A percentile compares a stretch with the other conserved stretches of the same genome.
These are phyloP conservation scores for Anticlea derivata DNA, from an alignment of 2,888 invertebrate species.

Conservation along the genomic window DNA sequence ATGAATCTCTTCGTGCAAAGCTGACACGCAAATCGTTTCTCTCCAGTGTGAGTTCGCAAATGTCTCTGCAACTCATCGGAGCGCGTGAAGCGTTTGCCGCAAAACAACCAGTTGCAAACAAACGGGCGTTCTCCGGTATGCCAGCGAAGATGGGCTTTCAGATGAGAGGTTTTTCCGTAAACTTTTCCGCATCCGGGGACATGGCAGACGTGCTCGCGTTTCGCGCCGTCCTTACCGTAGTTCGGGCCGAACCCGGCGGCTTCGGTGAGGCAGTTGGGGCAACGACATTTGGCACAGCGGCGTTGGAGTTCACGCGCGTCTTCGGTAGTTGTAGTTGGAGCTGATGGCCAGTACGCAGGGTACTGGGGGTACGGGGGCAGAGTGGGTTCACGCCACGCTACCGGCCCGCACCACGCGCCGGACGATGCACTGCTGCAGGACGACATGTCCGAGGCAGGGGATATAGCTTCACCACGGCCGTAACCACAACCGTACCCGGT, in stretches of 20 bases:
- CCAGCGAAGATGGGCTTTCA: conserved; percentile 96
- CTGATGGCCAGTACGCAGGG: conserved; percentile 77
- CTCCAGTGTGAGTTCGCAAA: conserved; percentile 94
- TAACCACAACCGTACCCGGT: conserved; percentile 71
- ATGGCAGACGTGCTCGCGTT: conserved; percentile 93
- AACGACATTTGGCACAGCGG: conserved; percentile 90
- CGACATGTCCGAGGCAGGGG: conserved; percentile 72
- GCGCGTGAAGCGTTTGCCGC: conserved; percentile 95
- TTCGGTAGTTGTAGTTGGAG: conserved; percentile 65
- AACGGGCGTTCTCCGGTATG: conserved; percentile 97
- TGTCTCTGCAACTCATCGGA: conserved; percentile 96
- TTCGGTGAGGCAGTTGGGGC: conserved; percentile 92
- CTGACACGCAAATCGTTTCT: conserved; percentile 93
- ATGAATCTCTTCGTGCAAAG: conserved; percentile 96
- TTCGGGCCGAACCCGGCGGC: conserved; percentile 90
- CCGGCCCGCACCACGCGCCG: conserved; percentile 64
- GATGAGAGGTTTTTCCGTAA: conserved; percentile 96
- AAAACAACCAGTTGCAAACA: conserved; percentile 94
- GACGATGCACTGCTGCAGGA: conserved; percentile 76
- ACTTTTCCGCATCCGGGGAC: conserved; percentile 94
- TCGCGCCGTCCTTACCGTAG: conserved; percentile 89
- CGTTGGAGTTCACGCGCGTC: conserved; percentile 85
- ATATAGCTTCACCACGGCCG: conserved; percentile 79
- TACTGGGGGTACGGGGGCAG: conserved; percentile 74
- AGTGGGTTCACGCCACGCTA: conserved; percentile 66